A percentile compares a stretch with the other conserved stretches of the same genome.
phyloP scores from a whole-genome alignment of 2,113 vertebrate genomes.

The Pantherophis guttatus region DNA sequence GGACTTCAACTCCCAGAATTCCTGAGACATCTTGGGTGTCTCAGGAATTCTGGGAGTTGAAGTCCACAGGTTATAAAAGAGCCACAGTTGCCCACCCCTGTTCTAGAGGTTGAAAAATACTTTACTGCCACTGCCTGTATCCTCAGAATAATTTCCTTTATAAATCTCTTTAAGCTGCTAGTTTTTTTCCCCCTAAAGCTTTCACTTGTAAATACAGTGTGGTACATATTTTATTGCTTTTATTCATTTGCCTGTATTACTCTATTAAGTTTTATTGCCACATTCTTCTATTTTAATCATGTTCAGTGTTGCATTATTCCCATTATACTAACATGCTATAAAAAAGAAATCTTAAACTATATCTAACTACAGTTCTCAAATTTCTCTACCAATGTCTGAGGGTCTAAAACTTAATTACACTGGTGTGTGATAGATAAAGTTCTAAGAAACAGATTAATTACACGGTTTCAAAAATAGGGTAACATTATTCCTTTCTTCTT shows the following conservation, averaged over 20 bases:
- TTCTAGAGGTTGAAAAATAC: background rate
- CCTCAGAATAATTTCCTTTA: background rate
- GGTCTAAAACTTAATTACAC: background rate
- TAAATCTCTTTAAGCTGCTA: background rate
- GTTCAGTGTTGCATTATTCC: background rate
- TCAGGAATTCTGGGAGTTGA: too few relatives aligned
- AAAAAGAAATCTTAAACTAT: background rate
- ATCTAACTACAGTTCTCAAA: conserved; percentile 1
- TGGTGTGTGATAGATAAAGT: background rate
- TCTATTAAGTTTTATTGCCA: background rate
- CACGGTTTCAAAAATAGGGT: background rate
- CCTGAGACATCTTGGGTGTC: too few relatives aligned
- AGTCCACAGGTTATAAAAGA: too few relatives aligned
- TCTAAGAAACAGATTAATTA: background rate
- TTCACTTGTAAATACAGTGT: background rate
- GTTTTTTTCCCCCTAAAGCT: background rate
- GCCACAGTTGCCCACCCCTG: too few relatives aligned
- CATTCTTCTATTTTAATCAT: background rate
- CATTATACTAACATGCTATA: background rate
- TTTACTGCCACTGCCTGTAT: background rate
- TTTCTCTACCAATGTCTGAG: background rate
- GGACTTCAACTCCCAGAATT: too few relatives aligned
- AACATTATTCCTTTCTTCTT: background rate
- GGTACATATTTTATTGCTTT: background rate
- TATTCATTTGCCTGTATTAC: background rate